Evolutionary conservation across 1,140 invertebrate genomes (phyloP), one percentile per base, ranked within the genome.

Genomic region (Drosophila tristis): DNA sequence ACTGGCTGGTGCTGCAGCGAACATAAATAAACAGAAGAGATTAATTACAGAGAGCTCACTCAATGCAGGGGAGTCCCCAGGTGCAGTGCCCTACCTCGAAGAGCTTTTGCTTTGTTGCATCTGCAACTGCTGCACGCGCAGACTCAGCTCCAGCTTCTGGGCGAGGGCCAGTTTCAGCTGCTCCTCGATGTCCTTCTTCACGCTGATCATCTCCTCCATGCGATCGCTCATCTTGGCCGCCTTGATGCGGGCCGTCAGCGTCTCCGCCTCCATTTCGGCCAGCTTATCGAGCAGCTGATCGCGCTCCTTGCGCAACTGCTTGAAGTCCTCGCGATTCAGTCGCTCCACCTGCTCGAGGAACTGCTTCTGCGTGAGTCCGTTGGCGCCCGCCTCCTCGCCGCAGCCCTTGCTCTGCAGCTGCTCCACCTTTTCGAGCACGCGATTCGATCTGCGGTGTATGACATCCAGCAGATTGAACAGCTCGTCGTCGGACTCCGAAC

Each of bases 391-490:
- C 4, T 53, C 73, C 13, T 60, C 54, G 20, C 5, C 47, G 13
- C 64, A 61, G 43, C 59, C 44, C 39, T 39, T 61, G 53, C 71
- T 87, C 55, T 93, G 84, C 44, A 93, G 74, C 59, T 93, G 93
- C 66, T 96, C 95, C 16, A 95, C 94, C 82, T 97, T 96, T 62
- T 96, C 95, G 65, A 96, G 94, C 74, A 97, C 93, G 43, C 95
- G 93, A 15, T 95, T 95, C 11, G 96, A 96, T 78, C 96, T 96
- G 25, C 95, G 93, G 71, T 97, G 96, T 75, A 97, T 97, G 70
- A 97, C 95, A 87, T 98, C 96, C 54, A 98, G 93, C 26, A 97
- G 93, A 73, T 96, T 96, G 94, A 96, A 96, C 9, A 97, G 93
- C 81, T 98, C 97, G 84, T 97, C 96, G 90, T 97, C 96, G 15